A percentile compares a stretch with the other conserved stretches of the same genome.
Evolutionary conservation across 2,888 invertebrate genomes (phyloP).

Genomic region (Eupithecia tripunctaria): DNA sequence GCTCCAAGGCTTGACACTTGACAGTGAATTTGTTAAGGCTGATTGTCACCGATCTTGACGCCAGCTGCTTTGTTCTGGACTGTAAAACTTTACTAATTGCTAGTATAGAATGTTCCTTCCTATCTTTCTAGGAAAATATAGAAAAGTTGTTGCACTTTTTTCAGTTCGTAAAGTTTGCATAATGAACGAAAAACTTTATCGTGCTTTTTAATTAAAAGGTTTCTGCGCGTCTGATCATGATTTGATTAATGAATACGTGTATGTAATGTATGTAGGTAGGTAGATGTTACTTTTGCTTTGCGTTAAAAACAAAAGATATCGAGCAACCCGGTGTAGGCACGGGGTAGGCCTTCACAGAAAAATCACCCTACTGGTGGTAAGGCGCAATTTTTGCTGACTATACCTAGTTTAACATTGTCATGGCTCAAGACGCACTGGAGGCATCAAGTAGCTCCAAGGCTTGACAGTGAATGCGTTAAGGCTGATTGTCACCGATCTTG

Average conservation of each 20-base stretch:
- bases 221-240: background rate
- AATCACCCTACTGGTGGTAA: no score
- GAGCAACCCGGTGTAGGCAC: no score
- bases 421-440: no score
- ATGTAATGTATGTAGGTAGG: background rate
- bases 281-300: background rate
- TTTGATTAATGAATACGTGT: background rate
- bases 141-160: slow-evolving; percentile 16
- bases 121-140: slow-evolving; percentile 24
- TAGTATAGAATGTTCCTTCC: slow-evolving; percentile 21
- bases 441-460: no score
- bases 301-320: no score
- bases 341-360: no score
- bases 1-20: no score
- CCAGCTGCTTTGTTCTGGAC: slow-evolving; percentile 39
- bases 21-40: no score
- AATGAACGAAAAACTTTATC: background rate
- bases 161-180: slow-evolving; percentile 5
- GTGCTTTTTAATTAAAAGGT: background rate
- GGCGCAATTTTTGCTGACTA: no score
- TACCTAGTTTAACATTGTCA: no score
- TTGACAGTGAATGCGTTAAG: no score
- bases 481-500: background rate
- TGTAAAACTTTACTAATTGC: slow-evolving; percentile 43
- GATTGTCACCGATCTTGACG: background rate